Conservation (phyloP, 35 echinoderm and acorn worm genomes). For the Diadema setosum region DNA sequence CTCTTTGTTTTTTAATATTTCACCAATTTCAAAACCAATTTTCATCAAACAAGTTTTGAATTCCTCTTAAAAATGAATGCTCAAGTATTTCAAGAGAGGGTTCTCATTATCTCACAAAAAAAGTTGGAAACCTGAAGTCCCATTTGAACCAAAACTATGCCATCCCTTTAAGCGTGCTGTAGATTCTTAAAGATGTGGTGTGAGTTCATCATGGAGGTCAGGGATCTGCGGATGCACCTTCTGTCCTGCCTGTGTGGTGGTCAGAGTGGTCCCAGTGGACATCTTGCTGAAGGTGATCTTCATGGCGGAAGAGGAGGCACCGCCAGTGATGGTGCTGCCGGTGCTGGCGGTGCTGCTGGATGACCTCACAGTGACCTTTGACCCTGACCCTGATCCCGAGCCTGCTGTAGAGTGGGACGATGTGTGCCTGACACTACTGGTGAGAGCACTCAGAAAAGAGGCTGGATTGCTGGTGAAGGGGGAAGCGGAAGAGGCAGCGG, state of each 20-base stretch:
- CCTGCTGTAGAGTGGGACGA: neutral
- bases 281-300: conserved; percentile 13
- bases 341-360: neutral
- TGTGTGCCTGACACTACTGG: neutral
- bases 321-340: neutral
- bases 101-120: no score
- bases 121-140: no score
- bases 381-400: neutral
- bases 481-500: neutral
- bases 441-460: neutral
- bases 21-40: no score
- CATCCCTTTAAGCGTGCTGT: no score
- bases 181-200: no score
- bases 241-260: neutral
- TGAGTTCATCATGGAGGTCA: no score
- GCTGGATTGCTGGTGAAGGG: neutral
- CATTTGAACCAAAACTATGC: no score
- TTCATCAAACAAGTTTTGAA: no score
- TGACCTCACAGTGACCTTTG: neutral
- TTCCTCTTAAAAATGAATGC: no score
- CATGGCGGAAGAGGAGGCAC: neutral
- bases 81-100: no score
- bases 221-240: neutral
- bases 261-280: neutral
- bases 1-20: no score